phyloP scores from a whole-genome alignment of 1,140 invertebrate genomes.

The Drosophila seguyi region DNA sequence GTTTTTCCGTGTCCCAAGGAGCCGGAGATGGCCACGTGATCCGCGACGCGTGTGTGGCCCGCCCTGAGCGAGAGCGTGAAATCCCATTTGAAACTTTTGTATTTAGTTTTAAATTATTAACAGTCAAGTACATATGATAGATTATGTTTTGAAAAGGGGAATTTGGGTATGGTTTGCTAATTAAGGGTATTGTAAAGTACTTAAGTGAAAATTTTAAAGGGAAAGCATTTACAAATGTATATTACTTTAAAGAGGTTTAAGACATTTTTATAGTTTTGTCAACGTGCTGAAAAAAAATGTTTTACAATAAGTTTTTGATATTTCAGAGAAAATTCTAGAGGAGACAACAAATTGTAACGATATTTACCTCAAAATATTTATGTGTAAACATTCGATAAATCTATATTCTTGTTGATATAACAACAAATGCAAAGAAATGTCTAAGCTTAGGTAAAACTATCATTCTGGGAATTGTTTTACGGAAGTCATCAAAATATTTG shows the following conservation, averaged over 20 bases:
- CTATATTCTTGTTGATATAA: background rate
- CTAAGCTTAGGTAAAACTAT: no score
- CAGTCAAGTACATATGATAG: slow-evolving; percentile 1
- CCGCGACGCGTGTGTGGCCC: slow-evolving; percentile 22
- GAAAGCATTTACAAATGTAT: no score
- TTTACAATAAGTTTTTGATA: no score
- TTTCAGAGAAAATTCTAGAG: background rate
- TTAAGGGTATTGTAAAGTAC: background rate
- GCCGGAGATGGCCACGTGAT: slow-evolving; percentile 34
- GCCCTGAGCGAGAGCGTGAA: slow-evolving; percentile 17
- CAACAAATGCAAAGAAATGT: no score
- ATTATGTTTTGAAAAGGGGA: slow-evolving; percentile 2
- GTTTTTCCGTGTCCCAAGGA: slow-evolving; percentile 5
- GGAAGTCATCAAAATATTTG: no score
- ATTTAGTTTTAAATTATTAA: background rate
- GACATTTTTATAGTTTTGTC: no score
- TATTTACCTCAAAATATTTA: background rate
- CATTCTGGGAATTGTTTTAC: background rate
- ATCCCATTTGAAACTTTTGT: slow-evolving; percentile 17
- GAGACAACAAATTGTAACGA: background rate
- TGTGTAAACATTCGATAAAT: background rate
- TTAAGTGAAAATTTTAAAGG: background rate
- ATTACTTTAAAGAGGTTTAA: background rate
- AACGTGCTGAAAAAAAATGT: no score
- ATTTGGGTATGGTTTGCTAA: background rate